Evolutionary conservation across 2,888 invertebrate genomes (phyloP).

Genomic region (Ceriagrion tenellum): DNA sequence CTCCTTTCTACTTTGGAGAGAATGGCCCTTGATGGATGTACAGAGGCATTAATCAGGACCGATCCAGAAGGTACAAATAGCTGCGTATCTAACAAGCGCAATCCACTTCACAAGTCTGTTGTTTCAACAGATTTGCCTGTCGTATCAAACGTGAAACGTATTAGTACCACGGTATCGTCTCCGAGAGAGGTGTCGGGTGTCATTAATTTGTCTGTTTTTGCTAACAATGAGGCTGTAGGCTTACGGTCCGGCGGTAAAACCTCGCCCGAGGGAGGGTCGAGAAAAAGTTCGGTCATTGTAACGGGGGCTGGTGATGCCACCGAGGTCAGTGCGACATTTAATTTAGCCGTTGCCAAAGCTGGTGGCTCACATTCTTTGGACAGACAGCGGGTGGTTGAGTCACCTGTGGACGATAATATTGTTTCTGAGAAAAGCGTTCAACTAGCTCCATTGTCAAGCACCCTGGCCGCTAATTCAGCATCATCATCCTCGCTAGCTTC

Average conservation of each 20-base stretch:
- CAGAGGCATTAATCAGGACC: conserved; percentile 76
- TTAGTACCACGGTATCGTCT: neutral
- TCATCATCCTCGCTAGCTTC: conserved; percentile 51
- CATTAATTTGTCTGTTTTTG: conserved; percentile 11
- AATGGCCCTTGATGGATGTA: conserved; percentile 80
- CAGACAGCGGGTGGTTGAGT: neutral
- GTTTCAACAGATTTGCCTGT: neutral
- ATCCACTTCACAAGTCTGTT: neutral
- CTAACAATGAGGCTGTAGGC: conserved; percentile 38
- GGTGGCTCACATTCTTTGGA: neutral
- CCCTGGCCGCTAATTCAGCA: conserved; percentile 31
- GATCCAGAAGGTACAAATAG: conserved; percentile 78
- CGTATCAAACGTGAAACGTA: neutral
- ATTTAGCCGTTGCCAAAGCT: neutral
- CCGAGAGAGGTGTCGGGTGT: conserved; percentile 34
- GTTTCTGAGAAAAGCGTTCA: neutral
- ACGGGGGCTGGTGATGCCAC: neutral
- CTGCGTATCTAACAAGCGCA: neutral
- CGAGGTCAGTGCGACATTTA: neutral
- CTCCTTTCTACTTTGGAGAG: conserved; percentile 82
- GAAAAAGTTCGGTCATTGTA: neutral
- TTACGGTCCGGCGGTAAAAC: neutral
- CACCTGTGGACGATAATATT: neutral
- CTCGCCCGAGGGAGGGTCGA: neutral
- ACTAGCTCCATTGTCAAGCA: neutral